Evolutionary conservation across 1,140 invertebrate species (phyloP), one percentile per base, ranked within the genome.

Genomic region (Oppia nitens): DNA sequence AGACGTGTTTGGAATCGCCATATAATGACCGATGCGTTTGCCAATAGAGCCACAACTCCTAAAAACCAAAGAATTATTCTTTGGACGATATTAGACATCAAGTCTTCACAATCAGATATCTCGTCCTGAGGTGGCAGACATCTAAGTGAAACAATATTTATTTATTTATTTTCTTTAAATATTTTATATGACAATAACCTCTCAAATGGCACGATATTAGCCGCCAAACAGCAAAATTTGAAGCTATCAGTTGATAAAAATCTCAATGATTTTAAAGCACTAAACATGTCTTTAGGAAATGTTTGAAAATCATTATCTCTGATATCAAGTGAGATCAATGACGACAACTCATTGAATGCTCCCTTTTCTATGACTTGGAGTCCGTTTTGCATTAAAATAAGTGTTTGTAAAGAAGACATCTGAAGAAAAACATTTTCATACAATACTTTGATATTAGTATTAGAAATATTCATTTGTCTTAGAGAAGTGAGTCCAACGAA

Each of bases 81-180:
- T 20, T 75, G 68, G 3, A 75, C 62, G 27, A 66, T 64, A 60
- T 73, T 74, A 48, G 70, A 71, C 73, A 76, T 74, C 17, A 75
- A 66, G 53, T 76, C 73, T 57, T 74, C 68, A 62, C 74, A 76
- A 24, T 73, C 74, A 0, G 74, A 75, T 52, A 76, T 75, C 59
- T 73, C 72, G 57, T 76, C 73, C 0, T 69, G 65, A 32, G 68
- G 65, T 1, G 74, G 74, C 14, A 63, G 64, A 56, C 74, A 76
- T 12, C 67, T 61, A 21, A 65, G 55, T 3, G 60, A 55, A 4
- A 59, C 53, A 1, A 68, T 68, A 45, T 45, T 45, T 11, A 11
- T 45, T 11, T 45, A 11, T 45, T 11, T 11, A 45, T 11, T 11
- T 45, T 45, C 11, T 11, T 11, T 45, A 45, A 11, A 45, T 45